Evolutionary conservation across 1,140 invertebrate genomes (phyloP).

Genomic region (Muscidifurax raptorellus): DNA sequence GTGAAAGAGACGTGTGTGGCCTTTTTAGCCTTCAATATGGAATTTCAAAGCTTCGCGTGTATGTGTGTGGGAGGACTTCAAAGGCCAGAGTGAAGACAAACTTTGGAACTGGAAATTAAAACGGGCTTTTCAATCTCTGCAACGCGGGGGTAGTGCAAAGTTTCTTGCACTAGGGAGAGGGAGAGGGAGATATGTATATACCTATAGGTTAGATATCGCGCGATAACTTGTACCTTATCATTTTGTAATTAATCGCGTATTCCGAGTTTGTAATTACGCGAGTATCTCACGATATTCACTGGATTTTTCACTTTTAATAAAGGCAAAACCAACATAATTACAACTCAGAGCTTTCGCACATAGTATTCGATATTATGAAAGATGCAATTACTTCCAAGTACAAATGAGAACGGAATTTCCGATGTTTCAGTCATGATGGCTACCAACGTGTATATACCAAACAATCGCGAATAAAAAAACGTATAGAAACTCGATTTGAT

Average conservation of each 20-base stretch:
- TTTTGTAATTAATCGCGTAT: not conserved
- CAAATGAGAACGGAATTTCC: too few species aligned
- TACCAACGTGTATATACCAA: too few species aligned
- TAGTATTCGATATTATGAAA: too few species aligned
- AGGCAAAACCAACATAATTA: not conserved
- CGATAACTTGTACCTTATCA: not conserved
- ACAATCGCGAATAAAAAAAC: too few species aligned
- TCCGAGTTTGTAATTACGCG: not conserved
- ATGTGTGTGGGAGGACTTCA: not conserved
- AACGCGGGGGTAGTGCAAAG: not conserved
- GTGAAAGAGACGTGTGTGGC: not conserved
- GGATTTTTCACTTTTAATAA: not conserved
- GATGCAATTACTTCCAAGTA: too few species aligned
- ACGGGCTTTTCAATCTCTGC: not conserved
- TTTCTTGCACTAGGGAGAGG: not conserved
- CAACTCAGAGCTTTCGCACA: not conserved
- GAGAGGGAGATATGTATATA: not conserved
- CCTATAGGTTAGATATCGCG: not conserved
- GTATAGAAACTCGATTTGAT: not conserved
- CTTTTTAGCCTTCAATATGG: constrained; percentile 16
- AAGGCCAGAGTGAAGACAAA: not conserved
- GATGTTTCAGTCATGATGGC: too few species aligned
- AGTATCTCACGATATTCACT: not conserved
- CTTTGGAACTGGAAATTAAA: constrained; percentile 3
- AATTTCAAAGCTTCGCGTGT: not conserved